A percentile compares a stretch with the other conserved stretches of the same genome.
These are phyloP conservation scores for Drosophila koepferae DNA, from an alignment of 2,888 invertebrate genomes.

Conservation along the genomic window DNA sequence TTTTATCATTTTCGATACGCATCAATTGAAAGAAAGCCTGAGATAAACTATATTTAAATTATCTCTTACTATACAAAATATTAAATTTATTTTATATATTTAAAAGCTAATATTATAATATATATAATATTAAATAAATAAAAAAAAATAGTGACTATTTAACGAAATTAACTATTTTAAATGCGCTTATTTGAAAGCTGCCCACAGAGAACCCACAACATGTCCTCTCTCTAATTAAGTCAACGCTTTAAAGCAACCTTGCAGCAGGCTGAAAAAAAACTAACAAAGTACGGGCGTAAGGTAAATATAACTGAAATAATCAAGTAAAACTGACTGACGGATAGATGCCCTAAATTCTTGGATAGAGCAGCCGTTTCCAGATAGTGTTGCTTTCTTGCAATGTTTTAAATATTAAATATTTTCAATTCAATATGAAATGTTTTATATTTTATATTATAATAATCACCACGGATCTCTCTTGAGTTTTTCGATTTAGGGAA, in stretches of 20 bases:
- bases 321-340: neutral
- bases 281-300: conserved; percentile 26
- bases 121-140: too few relatives aligned
- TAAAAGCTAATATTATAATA: too few relatives aligned
- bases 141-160: neutral
- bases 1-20: too few relatives aligned
- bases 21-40: too few relatives aligned
- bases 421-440: too few relatives aligned
- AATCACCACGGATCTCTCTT: too few relatives aligned
- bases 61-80: too few relatives aligned
- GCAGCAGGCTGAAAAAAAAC: conserved; percentile 24
- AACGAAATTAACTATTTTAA: conserved; percentile 1
- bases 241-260: conserved; percentile 60
- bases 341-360: neutral
- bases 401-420: too few relatives aligned
- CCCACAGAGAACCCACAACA: conserved; percentile 4
- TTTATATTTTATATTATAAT: too few relatives aligned
- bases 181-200: neutral
- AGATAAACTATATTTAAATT: too few relatives aligned
- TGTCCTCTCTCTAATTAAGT: conserved; percentile 53
- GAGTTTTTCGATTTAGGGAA: too few relatives aligned
- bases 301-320: conserved; percentile 3
- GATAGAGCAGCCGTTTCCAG: neutral
- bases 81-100: too few relatives aligned
- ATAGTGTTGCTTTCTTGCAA: neutral